Evolutionary conservation across 2,113 vertebrate species (phyloP), one percentile per base, ranked within the genome.

Genomic region (Acinonyx jubatus): DNA sequence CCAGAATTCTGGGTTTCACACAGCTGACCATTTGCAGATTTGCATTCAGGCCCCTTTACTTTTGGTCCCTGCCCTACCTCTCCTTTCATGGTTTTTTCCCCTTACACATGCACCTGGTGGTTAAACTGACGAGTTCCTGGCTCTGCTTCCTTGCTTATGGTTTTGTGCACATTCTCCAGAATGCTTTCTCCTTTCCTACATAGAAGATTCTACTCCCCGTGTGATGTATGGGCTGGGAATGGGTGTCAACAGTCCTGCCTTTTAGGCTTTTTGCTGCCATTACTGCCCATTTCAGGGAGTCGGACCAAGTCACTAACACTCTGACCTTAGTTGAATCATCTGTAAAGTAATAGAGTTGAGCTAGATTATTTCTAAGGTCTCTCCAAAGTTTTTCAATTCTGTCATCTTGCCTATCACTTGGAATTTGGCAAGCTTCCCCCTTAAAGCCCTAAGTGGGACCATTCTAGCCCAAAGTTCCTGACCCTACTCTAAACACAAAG

Each of bases 401-500:
- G 4, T 79, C 55, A 84, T 92, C 4, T 84, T 73, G 38, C 38
- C 50, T 66, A 23, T 68, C n/a, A 29, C 78, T 93, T 8, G 14
- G 82, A 82, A 79, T 96, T 38, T 96, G 85, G 15, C 48, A 87
- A 55, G 12, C 15, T 23, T 82, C 36, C 38, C 69, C 50, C 66
- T 96, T 69, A 89, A 95, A 89, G 14, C 33, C 55, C 68, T 78
- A 69, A 33, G 2, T 85, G 55, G 65, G 73, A 36, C 45, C 66
- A 86, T 82, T 78, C 73, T 92, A 92, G n/a, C 73, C 57, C 87
- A 69, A 11, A 94, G 78, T 89, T 95, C 79, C 48, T 69, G 29
- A 27, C 36, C 33, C 55, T 89, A 36, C 85, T 57, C 66, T 83
- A 89, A 85, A 89, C 66, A 45, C 38, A 45, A 85, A 25, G 76